Base-by-base conservation (phyloP, 1,140 invertebrate genomes). In the Drosophila watanabei region DNA sequence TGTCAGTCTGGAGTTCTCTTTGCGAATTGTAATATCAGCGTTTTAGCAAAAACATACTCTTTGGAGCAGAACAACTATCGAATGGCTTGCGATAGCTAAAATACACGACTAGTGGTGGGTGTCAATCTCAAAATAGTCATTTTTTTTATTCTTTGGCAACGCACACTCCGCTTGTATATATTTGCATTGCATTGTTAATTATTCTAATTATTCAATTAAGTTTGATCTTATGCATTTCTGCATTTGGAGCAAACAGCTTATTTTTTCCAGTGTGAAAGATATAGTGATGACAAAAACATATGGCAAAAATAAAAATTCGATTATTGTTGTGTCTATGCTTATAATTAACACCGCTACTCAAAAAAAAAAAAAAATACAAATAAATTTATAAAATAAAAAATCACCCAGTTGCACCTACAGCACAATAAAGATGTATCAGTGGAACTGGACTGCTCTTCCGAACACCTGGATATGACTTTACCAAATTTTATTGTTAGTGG, bases 41-140 rank as follows among this genome's bases (percentile, higher is more conserved):
- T 18, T 65, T 32, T 18, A n/a, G 45, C 33, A 39, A 39, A 14
- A 66, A 49, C 30, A 54, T 20, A 54, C 11, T 33, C 49, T 32
- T 18, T 52, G 10, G 32, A 35, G 28, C 48, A 49, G 51, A 54
- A 52, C 30, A 52, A 35, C 51, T 54, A 54, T 54, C 51, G 51
- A 10, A 18, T 52, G 51, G n/a, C 10, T 5, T 18, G 49, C 49
- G 30, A 52, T 52, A 51, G 10, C 10, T 9, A 10, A 51, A 28
- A 13, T 10, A 18, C 49, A 8, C 49, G n/a, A 18, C 10, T 54
- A 54, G 51, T 35, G 51, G 32, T 54, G 51, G 32, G n/a, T 14
- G 8, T 2, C 14, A 24, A 24, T 24, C 24, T 24, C 24, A 24
- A 24, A 24, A 24, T 24, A 24, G 24, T 24, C 1, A 24, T 24